Evolutionary conservation across 2,888 invertebrate species (phyloP).

Genomic region (Rhaphigaster nebulosa): DNA sequence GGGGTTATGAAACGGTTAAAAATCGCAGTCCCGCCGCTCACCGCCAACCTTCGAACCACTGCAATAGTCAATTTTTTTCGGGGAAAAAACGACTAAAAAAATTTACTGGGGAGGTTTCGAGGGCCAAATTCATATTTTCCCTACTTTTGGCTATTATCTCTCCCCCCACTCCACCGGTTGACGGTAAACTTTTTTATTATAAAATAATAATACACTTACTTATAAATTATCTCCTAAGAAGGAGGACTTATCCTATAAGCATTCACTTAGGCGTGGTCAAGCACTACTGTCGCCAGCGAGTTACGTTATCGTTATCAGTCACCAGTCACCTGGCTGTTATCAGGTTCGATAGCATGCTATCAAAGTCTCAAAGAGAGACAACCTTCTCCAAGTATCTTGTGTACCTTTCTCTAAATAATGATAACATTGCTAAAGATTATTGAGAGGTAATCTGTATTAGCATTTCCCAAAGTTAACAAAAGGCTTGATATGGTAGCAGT

Average conservation of each 20-base stretch:
- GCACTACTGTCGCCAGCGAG: not conserved
- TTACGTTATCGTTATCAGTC: not conserved
- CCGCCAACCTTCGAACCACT: too few species aligned
- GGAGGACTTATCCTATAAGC: not conserved
- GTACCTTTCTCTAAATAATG: conserved; percentile 15
- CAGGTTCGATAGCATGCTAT: not conserved
- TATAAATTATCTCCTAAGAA: not conserved
- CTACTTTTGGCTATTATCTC: too few species aligned
- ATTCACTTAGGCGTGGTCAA: not conserved
- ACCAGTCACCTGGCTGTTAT: not conserved
- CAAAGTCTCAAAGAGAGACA: not conserved
- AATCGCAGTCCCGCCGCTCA: too few species aligned
- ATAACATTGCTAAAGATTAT: not conserved
- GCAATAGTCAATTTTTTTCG: too few species aligned
- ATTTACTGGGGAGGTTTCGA: too few species aligned
- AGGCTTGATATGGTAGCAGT: too few species aligned
- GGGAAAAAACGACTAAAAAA: too few species aligned
- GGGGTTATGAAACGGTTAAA: too few species aligned
- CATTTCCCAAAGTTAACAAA: too few species aligned
- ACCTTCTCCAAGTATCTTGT: not conserved
- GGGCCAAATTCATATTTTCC: too few species aligned
- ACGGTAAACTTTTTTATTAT: too few species aligned
- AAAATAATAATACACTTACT: not conserved
- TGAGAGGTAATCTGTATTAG: not conserved
- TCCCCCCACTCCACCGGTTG: too few species aligned